Evolutionary conservation across 37 sponge, comb jelly and placozoan genomes (phyloP), one percentile per base, ranked within the genome.

Genomic region (Aphrocallistes beatrix): DNA sequence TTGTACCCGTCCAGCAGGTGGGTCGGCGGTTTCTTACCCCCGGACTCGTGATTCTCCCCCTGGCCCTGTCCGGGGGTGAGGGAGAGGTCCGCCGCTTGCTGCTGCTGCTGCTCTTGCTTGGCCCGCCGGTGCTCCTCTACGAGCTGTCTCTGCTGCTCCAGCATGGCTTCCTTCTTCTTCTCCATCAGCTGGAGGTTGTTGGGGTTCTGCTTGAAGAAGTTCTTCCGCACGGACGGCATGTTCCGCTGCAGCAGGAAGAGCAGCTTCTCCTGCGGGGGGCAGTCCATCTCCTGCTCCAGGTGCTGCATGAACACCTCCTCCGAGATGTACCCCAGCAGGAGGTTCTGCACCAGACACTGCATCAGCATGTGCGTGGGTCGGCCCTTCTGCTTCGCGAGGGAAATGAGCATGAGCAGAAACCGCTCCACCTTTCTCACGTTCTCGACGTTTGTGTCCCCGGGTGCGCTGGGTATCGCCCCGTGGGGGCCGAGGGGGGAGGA

Each of bases 271-370:
- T 60, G 75, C 25, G 75, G 75, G 17, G 75, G 75, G 34, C 75
- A 60, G 75, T 60, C 75, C 75, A 60, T 60, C 75, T 60, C 75
- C 75, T 60, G 75, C 75, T 60, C 75, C 75, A 60, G 75, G n/a
- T 60, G 75, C 34, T 13, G 75, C 75, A 60, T 60, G 34, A 60
- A 60, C 28, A 25, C 75, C 75, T 60, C 75, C 75, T 60, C 75
- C 3, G 21, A 60, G 21, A 60, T 60, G 75, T 60, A 60, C 32
- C 75, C 75, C 75, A 60, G 75, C 75, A 60, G 75, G 32, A 60
- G 75, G 34, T 60, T 60, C 75, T 60, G 75, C 25, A 60, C 75
- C 3, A 60, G 34, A 60, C 75, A 60, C 75, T 60, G 75, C 75
- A 60, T 60, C 75, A 60, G 34, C 75, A 60, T 60, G 75, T 60